These are phyloP conservation scores for Gulo gulo DNA, from an alignment of 2,113 vertebrate genomes.

Conservation along the genomic window DNA sequence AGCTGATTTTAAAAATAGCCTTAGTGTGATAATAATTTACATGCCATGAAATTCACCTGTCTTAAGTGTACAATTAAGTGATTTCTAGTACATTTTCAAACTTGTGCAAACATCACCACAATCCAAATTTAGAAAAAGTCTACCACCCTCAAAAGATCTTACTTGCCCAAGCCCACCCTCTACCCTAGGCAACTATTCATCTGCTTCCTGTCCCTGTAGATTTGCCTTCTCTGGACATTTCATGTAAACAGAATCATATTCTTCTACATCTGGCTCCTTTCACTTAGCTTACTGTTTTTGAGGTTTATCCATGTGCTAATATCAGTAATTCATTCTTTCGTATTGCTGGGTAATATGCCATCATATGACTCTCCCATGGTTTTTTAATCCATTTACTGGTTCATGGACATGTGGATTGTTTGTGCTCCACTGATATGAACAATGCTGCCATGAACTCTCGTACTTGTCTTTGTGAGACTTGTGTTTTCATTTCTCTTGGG, in stretches of 20 bases:
- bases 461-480: not conserved
- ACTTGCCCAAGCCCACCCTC: not conserved
- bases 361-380: not conserved
- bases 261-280: not conserved
- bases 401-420: not conserved
- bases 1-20: not conserved
- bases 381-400: not conserved
- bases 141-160: not conserved
- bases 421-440: not conserved
- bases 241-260: not conserved
- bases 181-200: not conserved
- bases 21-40: not conserved
- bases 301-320: not conserved
- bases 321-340: not conserved
- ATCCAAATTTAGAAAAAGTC: not conserved
- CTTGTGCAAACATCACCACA: not conserved
- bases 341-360: not conserved
- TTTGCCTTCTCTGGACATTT: not conserved
- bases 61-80: not conserved
- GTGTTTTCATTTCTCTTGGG: not conserved
- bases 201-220: not conserved
- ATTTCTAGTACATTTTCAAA: not conserved
- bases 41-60: not conserved
- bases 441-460: not conserved
- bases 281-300: not conserved